Evolutionary conservation across 2,797 vertebrate species (phyloP).

Genomic region (Periophthalmus magnuspinnatus): DNA sequence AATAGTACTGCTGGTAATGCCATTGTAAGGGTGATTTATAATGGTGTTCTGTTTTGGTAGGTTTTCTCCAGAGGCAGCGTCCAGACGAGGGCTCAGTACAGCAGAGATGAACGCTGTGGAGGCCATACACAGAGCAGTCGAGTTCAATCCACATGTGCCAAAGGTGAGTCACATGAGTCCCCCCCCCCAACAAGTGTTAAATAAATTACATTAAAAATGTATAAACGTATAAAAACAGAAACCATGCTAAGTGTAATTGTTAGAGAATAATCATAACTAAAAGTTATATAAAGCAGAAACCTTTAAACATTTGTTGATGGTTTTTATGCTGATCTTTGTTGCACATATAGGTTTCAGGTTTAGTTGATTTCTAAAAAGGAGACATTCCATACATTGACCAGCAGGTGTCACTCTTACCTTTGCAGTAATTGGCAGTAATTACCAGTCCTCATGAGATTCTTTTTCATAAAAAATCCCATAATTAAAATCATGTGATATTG

Average conservation of each 20-base stretch:
- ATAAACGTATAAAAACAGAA: too few relatives aligned
- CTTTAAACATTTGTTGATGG: too few relatives aligned
- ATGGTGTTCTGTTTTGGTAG: constrained; percentile 64
- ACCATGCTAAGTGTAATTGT: too few relatives aligned
- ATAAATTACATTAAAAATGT: too few relatives aligned
- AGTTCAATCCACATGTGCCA: constrained; percentile 99
- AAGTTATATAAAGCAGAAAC: too few relatives aligned
- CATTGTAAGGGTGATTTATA: background rate
- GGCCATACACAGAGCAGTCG: constrained; percentile 99
- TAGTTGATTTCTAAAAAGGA: background rate
- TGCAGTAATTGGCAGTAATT: background rate
- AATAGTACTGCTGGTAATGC: background rate
- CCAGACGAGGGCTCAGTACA: constrained; percentile 94
- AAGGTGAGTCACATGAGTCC: constrained; percentile 83
- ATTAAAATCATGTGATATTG: background rate
- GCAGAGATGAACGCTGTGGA: constrained; percentile 99
- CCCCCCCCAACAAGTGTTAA: too few relatives aligned
- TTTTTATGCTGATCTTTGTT: too few relatives aligned
- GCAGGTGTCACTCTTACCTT: constrained; percentile 68
- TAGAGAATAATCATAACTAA: too few relatives aligned
- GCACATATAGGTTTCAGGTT: too few relatives aligned
- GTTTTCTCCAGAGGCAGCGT: constrained; percentile 97
- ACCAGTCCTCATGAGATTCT: too few relatives aligned
- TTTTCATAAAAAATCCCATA: background rate
- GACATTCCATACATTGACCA: constrained; percentile 44